phyloP scores from a whole-genome alignment of 2,888 invertebrate genomes.

The Lobophora halterata region DNA sequence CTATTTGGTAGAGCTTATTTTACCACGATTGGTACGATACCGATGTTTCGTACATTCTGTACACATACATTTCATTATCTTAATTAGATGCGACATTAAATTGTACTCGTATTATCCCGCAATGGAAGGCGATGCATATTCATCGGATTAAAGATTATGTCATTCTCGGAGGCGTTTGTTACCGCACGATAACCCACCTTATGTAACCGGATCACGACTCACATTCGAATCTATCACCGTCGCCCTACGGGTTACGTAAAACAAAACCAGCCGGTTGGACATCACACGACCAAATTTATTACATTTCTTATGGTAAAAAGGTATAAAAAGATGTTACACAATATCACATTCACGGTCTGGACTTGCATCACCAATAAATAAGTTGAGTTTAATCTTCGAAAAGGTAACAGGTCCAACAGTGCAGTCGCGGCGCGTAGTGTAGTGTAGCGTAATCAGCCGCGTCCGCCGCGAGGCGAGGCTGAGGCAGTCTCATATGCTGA shows the following conservation, averaged over 20 bases:
- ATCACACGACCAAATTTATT: slow-evolving; percentile 59
- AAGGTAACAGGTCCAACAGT: slow-evolving; percentile 14
- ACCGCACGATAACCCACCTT: slow-evolving; percentile 33
- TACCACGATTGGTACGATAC: no score
- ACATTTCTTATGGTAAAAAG: slow-evolving; percentile 70
- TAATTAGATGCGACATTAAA: slow-evolving; percentile 6
- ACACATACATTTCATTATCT: slow-evolving; percentile 5
- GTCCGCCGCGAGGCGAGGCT: no score
- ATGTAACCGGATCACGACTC: slow-evolving; percentile 32
- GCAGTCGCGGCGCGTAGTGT: slow-evolving; percentile 3
- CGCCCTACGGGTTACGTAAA: slow-evolving; percentile 50
- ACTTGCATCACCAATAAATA: slow-evolving; percentile 71
- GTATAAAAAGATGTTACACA: slow-evolving; percentile 69
- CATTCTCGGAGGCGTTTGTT: slow-evolving; percentile 25
- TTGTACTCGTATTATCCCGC: slow-evolving; percentile 12
- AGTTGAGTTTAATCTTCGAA: slow-evolving; percentile 24
- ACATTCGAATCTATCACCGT: slow-evolving; percentile 31
- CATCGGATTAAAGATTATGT: slow-evolving; percentile 35
- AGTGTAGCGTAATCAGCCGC: no score
- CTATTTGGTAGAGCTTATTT: no score
- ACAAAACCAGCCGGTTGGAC: slow-evolving; percentile 50
- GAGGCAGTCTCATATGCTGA: slow-evolving; percentile 1
- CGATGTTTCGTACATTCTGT: no score
- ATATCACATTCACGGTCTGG: slow-evolving; percentile 69
- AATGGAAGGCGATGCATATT: slow-evolving; percentile 37